phyloP scores from a whole-genome alignment of 2,797 vertebrate species.

The Masticophis lateralis region DNA sequence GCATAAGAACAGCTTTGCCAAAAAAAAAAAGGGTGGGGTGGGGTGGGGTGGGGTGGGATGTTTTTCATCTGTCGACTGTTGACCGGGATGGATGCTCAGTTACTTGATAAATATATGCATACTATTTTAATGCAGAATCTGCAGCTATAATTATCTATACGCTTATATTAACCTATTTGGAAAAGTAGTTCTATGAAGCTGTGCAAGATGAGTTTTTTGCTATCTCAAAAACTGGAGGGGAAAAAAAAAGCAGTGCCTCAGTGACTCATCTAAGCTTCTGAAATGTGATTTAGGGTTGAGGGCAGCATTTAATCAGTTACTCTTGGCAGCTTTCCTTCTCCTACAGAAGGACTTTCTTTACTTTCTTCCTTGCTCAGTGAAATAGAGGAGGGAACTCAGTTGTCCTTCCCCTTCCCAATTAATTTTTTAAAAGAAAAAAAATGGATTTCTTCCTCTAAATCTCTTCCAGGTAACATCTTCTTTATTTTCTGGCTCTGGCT shows the following conservation, averaged over 20 bases:
- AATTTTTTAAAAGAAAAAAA: neutral
- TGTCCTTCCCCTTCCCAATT: neutral
- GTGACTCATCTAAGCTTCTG: neutral
- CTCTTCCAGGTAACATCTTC: neutral
- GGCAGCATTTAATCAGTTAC: neutral
- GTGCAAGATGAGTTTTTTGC: neutral
- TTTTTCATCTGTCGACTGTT: neutral
- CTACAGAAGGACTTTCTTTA: neutral
- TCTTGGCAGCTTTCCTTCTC: neutral
- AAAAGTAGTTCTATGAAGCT: neutral
- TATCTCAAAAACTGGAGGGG: neutral
- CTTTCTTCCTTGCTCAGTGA: neutral
- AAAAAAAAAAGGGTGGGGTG: neutral
- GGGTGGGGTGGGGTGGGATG: neutral
- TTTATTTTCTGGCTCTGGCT: neutral
- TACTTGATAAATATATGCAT: neutral
- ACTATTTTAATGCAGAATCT: neutral
- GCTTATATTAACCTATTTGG: neutral
- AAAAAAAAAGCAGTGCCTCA: neutral
- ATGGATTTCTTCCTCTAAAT: neutral
- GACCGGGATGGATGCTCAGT: neutral
- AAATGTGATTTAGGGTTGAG: neutral
- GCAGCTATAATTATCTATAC: neutral
- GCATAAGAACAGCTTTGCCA: neutral
- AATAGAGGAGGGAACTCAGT: neutral